Percentiles rank a stretch among this genome's conserved stretches.
Conservation (phyloP, 2,797 vertebrate genomes). For the Acomys russatus region DNA sequence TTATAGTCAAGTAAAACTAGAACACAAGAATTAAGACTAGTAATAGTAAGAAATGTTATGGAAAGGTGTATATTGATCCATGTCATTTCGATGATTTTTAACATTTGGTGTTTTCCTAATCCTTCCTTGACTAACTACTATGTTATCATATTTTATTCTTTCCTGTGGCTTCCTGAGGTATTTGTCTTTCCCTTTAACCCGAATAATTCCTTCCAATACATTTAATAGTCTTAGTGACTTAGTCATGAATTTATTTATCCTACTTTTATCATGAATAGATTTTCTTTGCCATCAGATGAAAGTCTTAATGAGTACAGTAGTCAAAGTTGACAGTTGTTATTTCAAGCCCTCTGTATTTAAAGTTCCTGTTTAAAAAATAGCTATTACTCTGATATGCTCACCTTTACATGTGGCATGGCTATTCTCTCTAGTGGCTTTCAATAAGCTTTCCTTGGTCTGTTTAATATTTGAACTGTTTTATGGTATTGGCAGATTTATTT, state of each 20-base stretch:
- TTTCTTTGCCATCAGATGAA: neutral
- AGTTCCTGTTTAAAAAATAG: neutral
- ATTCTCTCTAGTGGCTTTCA: neutral
- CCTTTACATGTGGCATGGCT: neutral
- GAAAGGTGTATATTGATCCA: neutral
- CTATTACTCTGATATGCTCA: neutral
- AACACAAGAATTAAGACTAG: neutral
- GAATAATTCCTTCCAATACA: neutral
- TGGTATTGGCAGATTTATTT: neutral
- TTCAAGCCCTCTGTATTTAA: neutral
- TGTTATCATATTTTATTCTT: neutral
- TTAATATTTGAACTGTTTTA: too few relatives aligned
- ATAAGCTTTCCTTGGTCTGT: neutral
- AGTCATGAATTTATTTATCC: neutral
- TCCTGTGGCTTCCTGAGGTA: neutral
- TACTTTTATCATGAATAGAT: neutral
- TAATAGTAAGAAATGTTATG: neutral
- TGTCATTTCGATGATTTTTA: neutral
- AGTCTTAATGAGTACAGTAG: neutral
- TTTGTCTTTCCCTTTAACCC: neutral
- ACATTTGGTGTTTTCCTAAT: neutral
- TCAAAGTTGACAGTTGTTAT: neutral
- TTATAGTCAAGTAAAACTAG: neutral
- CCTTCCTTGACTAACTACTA: neutral
- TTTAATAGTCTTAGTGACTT: neutral